Percentiles rank a stretch among this genome's conserved stretches.
Conservation (phyloP, 2,797 vertebrate species). For the Oceanodroma leucorhoa region DNA sequence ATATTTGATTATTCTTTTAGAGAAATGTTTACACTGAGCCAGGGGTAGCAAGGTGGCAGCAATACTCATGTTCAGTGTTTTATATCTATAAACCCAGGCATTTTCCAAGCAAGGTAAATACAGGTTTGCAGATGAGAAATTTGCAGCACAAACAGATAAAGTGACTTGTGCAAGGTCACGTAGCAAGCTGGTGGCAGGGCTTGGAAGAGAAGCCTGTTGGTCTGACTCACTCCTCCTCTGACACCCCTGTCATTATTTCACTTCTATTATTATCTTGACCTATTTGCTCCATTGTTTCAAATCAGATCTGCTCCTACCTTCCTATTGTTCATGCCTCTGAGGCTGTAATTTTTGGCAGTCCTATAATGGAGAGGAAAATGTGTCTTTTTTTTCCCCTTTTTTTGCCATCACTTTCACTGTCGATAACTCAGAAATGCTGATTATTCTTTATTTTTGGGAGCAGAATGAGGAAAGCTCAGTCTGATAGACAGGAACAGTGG, state of each 20-base stretch:
- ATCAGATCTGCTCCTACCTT: neutral
- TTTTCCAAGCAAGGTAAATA: neutral
- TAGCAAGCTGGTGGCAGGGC: neutral
- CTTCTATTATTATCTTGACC: neutral
- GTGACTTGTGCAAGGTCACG: neutral
- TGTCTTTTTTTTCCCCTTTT: accelerated
- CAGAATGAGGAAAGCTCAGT: neutral
- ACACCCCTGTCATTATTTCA: neutral
- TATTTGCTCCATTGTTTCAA: neutral
- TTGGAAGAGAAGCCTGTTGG: neutral
- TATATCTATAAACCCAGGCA: neutral
- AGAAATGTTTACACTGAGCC: neutral
- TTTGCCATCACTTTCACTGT: neutral
- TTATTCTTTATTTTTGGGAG: neutral
- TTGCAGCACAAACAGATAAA: neutral
- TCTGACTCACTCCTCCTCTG: neutral
- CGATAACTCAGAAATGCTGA: neutral
- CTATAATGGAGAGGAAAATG: neutral
- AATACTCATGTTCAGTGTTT: neutral
- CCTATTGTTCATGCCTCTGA: neutral
- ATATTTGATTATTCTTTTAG: neutral
- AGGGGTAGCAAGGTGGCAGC: neutral
- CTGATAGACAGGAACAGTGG: neutral
- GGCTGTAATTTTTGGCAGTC: neutral
- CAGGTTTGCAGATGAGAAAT: neutral